Conservation (phyloP, 2,113 vertebrate species). For the Megatriorchis doriae region DNA sequence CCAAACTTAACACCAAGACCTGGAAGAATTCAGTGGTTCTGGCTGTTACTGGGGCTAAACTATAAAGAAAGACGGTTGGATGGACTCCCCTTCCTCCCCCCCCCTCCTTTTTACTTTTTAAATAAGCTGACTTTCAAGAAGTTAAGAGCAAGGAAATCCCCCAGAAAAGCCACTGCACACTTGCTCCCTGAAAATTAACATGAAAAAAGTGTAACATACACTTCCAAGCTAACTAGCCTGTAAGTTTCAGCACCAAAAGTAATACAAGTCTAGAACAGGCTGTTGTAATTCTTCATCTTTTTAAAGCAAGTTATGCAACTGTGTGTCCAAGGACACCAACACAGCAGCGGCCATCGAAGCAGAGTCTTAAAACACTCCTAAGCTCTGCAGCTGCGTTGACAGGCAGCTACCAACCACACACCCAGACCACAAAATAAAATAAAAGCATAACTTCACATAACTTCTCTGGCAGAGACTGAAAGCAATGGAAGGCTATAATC, state of each 20-base stretch:
- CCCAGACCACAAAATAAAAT: not conserved
- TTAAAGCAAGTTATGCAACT: not conserved
- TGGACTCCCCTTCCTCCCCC: not conserved
- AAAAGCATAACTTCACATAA: not conserved
- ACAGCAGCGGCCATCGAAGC: not conserved
- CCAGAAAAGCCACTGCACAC: not conserved
- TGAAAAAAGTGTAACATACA: not conserved
- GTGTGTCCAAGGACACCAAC: not conserved
- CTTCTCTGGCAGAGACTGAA: not conserved
- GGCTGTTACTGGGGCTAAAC: not conserved
- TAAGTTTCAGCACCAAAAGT: not conserved
- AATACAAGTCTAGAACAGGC: not conserved
- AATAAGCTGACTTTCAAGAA: not conserved
- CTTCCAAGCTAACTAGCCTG: not conserved
- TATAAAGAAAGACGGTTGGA: not conserved
- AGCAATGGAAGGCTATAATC: not conserved
- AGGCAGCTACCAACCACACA: not conserved
- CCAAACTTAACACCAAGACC: not conserved
- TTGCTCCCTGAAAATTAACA: not conserved
- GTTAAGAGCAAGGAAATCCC: not conserved
- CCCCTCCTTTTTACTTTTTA: not conserved
- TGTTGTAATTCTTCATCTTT: not conserved
- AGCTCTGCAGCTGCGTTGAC: not conserved
- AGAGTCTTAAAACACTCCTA: not conserved
- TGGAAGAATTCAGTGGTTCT: not conserved